Evolutionary conservation across 2,888 invertebrate genomes (phyloP).

Genomic region (Perizoma affinitatum): DNA sequence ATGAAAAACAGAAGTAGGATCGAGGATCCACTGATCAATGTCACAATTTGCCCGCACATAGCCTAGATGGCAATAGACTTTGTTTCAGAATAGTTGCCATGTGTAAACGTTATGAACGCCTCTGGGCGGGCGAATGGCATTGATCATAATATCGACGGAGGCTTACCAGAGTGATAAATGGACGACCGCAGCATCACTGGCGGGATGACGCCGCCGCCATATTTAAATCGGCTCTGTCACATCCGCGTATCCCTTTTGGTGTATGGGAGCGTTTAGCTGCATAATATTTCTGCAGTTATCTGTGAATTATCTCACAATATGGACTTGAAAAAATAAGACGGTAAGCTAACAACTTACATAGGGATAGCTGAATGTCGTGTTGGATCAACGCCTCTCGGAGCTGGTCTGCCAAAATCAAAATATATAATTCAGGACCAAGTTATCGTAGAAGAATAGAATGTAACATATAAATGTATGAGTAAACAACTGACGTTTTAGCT

Average conservation of each 20-base stretch:
- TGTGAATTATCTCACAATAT: not conserved
- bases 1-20: no score
- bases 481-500: slow-evolving; percentile 28
- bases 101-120: slow-evolving; percentile 51
- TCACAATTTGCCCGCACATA: not conserved
- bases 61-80: not conserved
- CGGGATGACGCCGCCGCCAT: slow-evolving; percentile 77
- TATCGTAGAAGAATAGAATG: no score
- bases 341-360: no score
- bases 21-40: no score
- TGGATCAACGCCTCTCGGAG: no score
- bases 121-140: slow-evolving; percentile 73
- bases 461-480: no score
- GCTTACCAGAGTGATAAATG: slow-evolving; percentile 82
- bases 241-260: slow-evolving; percentile 57
- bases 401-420: no score
- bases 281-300: slow-evolving; percentile 7
- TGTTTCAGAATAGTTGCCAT: slow-evolving; percentile 32
- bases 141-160: slow-evolving; percentile 84
- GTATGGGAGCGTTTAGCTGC: slow-evolving; percentile 19
- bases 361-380: no score
- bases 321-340: not conserved
- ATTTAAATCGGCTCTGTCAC: slow-evolving; percentile 80
- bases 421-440: no score
- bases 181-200: slow-evolving; percentile 73